Evolutionary conservation across 2,113 vertebrate species (phyloP).

Genomic region (Nettapus auritus): DNA sequence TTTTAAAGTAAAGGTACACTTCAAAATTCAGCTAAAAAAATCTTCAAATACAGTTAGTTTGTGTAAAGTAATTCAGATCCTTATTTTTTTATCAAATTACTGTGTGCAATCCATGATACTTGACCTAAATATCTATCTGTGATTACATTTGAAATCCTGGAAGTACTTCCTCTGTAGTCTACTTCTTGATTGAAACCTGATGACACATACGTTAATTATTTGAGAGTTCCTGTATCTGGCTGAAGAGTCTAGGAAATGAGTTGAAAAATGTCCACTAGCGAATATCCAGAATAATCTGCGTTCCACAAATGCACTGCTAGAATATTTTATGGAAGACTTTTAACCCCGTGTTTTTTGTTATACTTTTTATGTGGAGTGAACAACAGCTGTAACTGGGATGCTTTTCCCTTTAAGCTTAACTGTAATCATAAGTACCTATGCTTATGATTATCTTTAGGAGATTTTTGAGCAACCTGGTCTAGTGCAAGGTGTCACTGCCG

Average conservation of each 20-base stretch:
- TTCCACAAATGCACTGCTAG: neutral
- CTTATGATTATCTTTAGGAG: neutral
- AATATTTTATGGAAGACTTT: neutral
- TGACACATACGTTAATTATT: neutral
- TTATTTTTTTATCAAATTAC: neutral
- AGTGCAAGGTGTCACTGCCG: too few species aligned
- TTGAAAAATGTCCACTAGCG: neutral
- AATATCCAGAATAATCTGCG: neutral
- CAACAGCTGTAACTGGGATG: neutral
- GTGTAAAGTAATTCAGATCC: neutral
- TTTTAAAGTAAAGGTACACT: neutral
- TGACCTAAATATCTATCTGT: neutral
- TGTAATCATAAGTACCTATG: neutral
- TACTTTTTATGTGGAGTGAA: neutral
- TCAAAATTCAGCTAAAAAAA: neutral
- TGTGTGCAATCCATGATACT: neutral
- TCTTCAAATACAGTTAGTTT: neutral
- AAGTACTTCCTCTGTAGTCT: slow-evolving; percentile 51
- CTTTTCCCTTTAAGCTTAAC: neutral
- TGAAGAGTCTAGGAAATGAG: neutral
- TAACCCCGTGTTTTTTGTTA: neutral
- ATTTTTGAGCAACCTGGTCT: neutral
- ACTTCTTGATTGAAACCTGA: slow-evolving; percentile 42
- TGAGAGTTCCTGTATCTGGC: neutral
- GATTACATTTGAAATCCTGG: slow-evolving; percentile 59